Evolutionary conservation across 2,113 vertebrate species (phyloP), one percentile per base, ranked within the genome.

Genomic region (Pardalotus punctatus): DNA sequence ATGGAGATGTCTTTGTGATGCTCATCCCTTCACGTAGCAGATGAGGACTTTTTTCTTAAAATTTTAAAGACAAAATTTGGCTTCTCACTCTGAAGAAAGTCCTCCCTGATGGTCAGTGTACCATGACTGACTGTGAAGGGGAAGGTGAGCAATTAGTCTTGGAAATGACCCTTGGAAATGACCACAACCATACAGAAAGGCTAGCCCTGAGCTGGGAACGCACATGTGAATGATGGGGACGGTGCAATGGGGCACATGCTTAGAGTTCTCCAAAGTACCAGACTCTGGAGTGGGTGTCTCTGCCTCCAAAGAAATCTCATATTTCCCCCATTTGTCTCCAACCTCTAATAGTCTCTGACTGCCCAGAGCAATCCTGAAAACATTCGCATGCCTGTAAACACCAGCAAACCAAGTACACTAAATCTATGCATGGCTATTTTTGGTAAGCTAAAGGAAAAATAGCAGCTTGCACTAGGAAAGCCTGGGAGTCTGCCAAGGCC

Each of bases 361-460:
- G 87, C 81, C 97, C 95, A 45, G 94, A 94, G 69, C 87, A 88
- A 97, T 96, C 87, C 65, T 82, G 85, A 97, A 93, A 97, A 94
- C 57, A 92, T 61, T 90, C 48, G 71, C 58, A 81, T 9, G 93
- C 89, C 96, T 97, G 89, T 95, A 97, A 98, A 96, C 95, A 96
- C 62, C 65, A 90, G 95, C 85, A 96, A 92, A 97, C 94, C 92
- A 97, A 97, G 81, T 94, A 94, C 89, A 96, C 91, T 97, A 96
- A 97, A 97, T 97, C 94, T 97, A 96, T 91, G 90, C 93, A 84
- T 84, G 83, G 96, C 88, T 98, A 98, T 98, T 98, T 98, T 97
- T 96, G 94, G 97, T 96, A 97, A 97, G 88, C 88, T 96, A 70
- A 97, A 97, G 94, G 95, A 96, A 98, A 98, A 98, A 98, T 94